Conservation (phyloP, 2,888 invertebrate species). For the Amblyteles armatorius region DNA sequence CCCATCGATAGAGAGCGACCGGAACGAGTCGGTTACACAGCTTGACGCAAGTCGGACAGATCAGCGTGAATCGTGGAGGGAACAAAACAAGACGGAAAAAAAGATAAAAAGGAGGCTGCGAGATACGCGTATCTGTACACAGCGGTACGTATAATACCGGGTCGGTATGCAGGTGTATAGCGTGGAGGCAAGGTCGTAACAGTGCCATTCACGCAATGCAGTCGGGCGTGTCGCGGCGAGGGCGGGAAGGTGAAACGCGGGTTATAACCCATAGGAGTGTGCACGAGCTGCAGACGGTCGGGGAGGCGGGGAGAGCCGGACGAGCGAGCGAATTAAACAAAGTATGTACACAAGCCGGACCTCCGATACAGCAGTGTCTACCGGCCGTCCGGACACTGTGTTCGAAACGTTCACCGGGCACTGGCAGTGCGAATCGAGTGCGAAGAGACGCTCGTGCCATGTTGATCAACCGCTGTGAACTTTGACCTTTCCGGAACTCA, state of each 20-base stretch:
- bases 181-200: slow-evolving; percentile 70
- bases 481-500: slow-evolving; percentile 10
- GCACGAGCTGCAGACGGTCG: background rate
- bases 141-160: slow-evolving; percentile 28
- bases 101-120: slow-evolving; percentile 24
- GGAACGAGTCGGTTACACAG: background rate
- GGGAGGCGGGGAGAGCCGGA: slow-evolving; percentile 15
- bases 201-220: slow-evolving; percentile 71
- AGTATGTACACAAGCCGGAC: slow-evolving; percentile 31
- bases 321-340: slow-evolving; percentile 52
- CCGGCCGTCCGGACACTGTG: slow-evolving; percentile 35
- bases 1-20: background rate
- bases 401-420: slow-evolving; percentile 30
- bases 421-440: slow-evolving; percentile 40
- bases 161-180: slow-evolving; percentile 28
- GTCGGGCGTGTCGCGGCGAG: slow-evolving; percentile 62
- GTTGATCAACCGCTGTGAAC: slow-evolving; percentile 2
- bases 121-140: slow-evolving; percentile 33
- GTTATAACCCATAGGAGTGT: background rate
- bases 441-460: slow-evolving; percentile 26
- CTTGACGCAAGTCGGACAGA: slow-evolving; percentile 13
- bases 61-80: slow-evolving; percentile 41
- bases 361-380: slow-evolving; percentile 40
- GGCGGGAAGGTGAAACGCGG: slow-evolving; percentile 38
- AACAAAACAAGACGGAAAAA: slow-evolving; percentile 33